Conservation (phyloP, 2,113 vertebrate genomes). For the Pterocles gutturalis region DNA sequence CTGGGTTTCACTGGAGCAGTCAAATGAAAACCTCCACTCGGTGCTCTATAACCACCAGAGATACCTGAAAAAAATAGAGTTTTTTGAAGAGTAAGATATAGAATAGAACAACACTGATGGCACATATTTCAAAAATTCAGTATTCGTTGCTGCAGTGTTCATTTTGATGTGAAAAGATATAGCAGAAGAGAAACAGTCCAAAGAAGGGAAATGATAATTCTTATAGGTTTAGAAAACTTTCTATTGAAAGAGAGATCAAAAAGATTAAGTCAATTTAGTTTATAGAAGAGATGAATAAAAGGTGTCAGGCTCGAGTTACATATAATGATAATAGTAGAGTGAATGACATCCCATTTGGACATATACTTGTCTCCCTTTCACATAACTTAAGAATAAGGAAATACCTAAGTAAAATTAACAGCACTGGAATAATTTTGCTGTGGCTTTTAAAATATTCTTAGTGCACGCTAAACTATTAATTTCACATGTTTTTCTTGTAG, state of each 20-base stretch:
- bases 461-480: background rate
- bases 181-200: background rate
- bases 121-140: background rate
- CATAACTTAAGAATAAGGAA: background rate
- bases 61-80: background rate
- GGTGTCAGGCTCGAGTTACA: background rate
- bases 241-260: background rate
- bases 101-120: background rate
- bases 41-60: background rate
- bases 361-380: background rate
- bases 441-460: background rate
- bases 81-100: background rate
- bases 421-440: background rate
- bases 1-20: background rate
- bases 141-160: background rate
- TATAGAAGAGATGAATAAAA: background rate
- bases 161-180: background rate
- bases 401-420: slow-evolving; percentile 29
- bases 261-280: background rate
- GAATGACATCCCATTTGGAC: background rate
- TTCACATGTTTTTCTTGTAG: background rate
- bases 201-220: slow-evolving; percentile 6
- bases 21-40: background rate
- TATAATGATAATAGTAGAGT: background rate
- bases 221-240: background rate